Percentiles rank a stretch among this genome's conserved stretches.
These are phyloP conservation scores for Aporophyla lueneburgensis DNA, from an alignment of 2,888 invertebrate species.

Conservation along the genomic window DNA sequence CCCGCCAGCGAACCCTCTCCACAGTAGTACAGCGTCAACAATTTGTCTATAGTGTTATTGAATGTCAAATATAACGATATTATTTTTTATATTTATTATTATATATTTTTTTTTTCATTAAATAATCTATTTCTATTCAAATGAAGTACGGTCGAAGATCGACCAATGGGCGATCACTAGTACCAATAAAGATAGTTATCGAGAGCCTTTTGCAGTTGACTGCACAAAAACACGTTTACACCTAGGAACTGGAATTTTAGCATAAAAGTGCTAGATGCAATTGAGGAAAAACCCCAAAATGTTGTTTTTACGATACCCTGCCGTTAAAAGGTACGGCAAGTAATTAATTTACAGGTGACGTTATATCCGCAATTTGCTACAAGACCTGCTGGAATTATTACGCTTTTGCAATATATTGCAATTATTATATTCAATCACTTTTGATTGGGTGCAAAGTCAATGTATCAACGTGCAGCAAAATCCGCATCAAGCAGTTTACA, in stretches of 20 bases:
- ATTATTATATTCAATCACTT: conserved; percentile 33
- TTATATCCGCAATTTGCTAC: conserved; percentile 11
- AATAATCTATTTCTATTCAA: too few relatives aligned
- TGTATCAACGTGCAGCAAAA: background rate
- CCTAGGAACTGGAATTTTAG: conserved; percentile 25
- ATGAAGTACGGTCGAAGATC: too few relatives aligned
- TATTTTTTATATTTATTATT: too few relatives aligned
- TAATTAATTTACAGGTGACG: conserved; percentile 14
- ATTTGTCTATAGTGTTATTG: too few relatives aligned
- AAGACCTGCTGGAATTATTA: conserved; percentile 5
- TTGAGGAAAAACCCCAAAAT: conserved; percentile 38
- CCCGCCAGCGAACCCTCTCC: too few relatives aligned
- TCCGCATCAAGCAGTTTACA: background rate
- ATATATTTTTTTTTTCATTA: too few relatives aligned
- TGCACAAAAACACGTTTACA: conserved; percentile 17
- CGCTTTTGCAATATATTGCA: background rate
- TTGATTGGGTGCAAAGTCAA: conserved; percentile 38
- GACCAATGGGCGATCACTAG: too few relatives aligned
- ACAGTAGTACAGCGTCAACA: too few relatives aligned
- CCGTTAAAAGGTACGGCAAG: background rate
- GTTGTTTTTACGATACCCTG: conserved; percentile 21
- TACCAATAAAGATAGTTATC: conserved; percentile 28
- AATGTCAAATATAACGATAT: too few relatives aligned
- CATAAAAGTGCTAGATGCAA: conserved; percentile 19
- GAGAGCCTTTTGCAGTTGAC: background rate